Evolutionary conservation across 2,888 invertebrate genomes (phyloP), one percentile per base, ranked within the genome.

Genomic region (Drosophila longiperda): DNA sequence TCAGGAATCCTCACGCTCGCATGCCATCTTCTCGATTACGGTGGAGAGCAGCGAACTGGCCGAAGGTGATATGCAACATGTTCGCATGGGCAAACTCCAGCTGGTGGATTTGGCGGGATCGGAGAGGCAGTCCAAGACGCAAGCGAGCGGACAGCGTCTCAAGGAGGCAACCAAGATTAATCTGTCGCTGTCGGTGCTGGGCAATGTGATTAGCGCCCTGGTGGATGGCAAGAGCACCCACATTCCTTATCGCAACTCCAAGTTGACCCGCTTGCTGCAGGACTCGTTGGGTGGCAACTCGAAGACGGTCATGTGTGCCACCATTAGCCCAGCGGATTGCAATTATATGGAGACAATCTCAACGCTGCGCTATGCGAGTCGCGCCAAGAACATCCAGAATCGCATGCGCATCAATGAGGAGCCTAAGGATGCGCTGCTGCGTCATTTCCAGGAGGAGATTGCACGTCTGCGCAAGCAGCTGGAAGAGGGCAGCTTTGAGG

Each of bases 111-210:
- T 99, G 91, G 99, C 99, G 73, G 99, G 99, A 59, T 99, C 99
- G 0, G 99, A 99, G 93, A 95, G 99, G 33, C 98, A 99, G 92
- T 97, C 97, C 90, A 98, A 99, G 93, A 99, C 99, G 0, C 99
- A 99, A 88, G 98, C 99, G 0, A 96, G 97, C 36, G 98, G 99
- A 34, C 96, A 98, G 76, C 95, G 99, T 1, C 94, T 99, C 62
- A 97, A 98, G 91, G 99, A 99, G 93, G 99, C 99, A 0, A 98
- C 98, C 0, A 99, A 99, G 94, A 99, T 99, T 82, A 99, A 99
- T 94, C 95, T 99, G 74, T 99, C 99, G 0, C 95, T 99, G 0
- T 99, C 99, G 0, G 99, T 99, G 0, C 94, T 99, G 63, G 99
- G 99, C 33, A 99, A 99, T 93, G 99, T 99, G 3, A 99, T 99